These are phyloP conservation scores for Galeopsomyia nigrocyanea DNA, from an alignment of 2,888 invertebrate species.

Conservation along the genomic window DNA sequence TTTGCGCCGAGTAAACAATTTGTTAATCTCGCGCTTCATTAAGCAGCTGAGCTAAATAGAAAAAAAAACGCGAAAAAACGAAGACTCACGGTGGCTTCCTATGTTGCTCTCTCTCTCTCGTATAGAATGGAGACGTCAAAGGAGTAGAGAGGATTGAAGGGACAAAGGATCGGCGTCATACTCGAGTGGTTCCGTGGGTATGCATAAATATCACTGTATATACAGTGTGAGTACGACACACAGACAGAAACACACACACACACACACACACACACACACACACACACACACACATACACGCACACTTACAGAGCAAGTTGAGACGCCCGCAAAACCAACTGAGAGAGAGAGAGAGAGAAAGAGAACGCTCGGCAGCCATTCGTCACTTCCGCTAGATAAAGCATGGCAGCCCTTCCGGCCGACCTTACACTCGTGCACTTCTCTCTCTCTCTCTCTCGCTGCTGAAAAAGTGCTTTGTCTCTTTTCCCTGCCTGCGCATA, in stretches of 20 bases:
- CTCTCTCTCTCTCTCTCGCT: conserved; percentile 17
- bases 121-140: conserved; percentile 41
- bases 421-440: conserved; percentile 12
- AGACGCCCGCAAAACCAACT: conserved; percentile 49
- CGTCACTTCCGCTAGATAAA: conserved; percentile 64
- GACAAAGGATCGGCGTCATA: conserved; percentile 46
- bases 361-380: conserved; percentile 52
- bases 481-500: conserved; percentile 17
- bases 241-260: too few species aligned
- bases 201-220: too few species aligned
- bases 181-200: conserved; percentile 30
- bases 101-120: neutral
- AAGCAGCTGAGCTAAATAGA: conserved; percentile 14
- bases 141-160: conserved; percentile 35
- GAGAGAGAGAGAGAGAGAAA: conserved; percentile 25
- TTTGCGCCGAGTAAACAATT: conserved; percentile 31
- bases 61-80: conserved; percentile 8
- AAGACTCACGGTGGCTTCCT: conserved; percentile 5
- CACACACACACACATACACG: conserved; percentile 3
- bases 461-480: conserved; percentile 58
- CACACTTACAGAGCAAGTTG: conserved; percentile 5
- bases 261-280: neutral
- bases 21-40: conserved; percentile 46
- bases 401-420: conserved; percentile 48
- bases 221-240: too few species aligned